Evolutionary conservation across 92 coral and sea anemone species (phyloP).

Genomic region (Bergia puertoricense): DNA sequence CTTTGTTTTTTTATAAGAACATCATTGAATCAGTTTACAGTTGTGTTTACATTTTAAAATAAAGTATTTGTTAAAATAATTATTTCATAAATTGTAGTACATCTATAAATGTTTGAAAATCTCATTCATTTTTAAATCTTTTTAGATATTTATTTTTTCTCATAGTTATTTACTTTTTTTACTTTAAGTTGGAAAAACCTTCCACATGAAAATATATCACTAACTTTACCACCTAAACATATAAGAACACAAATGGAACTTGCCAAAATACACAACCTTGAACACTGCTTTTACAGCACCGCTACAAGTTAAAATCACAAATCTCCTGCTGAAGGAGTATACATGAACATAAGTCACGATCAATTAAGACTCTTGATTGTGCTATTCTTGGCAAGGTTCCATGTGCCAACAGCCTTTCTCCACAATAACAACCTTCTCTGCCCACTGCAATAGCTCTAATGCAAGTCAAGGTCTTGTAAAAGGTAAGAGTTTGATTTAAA

Average conservation of each 20-base stretch:
- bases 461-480: neutral
- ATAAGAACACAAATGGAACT: neutral
- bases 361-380: neutral
- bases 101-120: too few relatives aligned
- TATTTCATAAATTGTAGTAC: too few relatives aligned
- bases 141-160: too few relatives aligned
- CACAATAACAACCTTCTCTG: neutral
- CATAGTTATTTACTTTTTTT: too few relatives aligned
- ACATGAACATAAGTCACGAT: neutral
- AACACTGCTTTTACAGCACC: neutral
- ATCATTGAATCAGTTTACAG: too few relatives aligned
- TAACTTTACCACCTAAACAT: neutral
- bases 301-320: neutral
- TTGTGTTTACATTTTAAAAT: too few relatives aligned
- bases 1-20: neutral
- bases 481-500: neutral
- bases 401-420: slow-evolving; percentile 5
- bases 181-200: too few relatives aligned
- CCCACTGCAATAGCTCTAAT: neutral
- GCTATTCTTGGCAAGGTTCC: neutral
- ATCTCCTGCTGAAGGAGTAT: neutral
- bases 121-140: too few relatives aligned
- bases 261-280: neutral
- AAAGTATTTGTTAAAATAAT: too few relatives aligned
- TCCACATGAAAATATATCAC: neutral